Percentiles rank a stretch among this genome's conserved stretches.
phyloP scores from a whole-genome alignment of 2,113 vertebrate genomes.

The Tachycineta bicolor region DNA sequence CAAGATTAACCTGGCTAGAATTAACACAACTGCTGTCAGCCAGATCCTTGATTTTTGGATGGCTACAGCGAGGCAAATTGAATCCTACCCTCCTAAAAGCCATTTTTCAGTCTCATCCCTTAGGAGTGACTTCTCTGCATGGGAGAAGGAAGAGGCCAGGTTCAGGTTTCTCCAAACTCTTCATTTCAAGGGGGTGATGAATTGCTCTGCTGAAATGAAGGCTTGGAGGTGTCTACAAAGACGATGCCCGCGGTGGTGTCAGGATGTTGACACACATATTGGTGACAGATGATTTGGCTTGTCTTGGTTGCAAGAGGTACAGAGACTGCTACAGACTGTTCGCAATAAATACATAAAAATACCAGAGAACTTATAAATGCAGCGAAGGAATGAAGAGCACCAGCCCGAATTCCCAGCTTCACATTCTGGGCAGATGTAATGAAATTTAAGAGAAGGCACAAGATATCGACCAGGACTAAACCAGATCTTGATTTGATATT shows the following conservation, averaged over 20 bases:
- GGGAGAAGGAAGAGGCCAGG: not conserved
- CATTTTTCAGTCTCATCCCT: not conserved
- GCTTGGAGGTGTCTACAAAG: not conserved
- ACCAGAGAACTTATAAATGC: not conserved
- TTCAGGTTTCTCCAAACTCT: not conserved
- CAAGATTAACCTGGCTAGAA: not conserved
- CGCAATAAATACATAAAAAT: slow-evolving; percentile 20
- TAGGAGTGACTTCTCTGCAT: not conserved
- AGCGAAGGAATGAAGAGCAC: not conserved
- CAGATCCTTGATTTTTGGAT: not conserved
- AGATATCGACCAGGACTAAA: not conserved
- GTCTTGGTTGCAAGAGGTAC: not conserved
- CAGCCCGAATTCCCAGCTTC: not conserved
- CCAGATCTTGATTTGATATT: not conserved
- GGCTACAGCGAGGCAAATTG: not conserved
- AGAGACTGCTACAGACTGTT: not conserved
- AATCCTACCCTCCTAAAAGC: not conserved
- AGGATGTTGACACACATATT: not conserved
- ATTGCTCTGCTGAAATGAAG: slow-evolving; percentile 5
- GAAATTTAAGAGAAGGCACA: not conserved
- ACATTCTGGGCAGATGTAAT: not conserved
- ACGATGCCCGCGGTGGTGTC: not conserved
- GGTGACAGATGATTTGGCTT: slow-evolving; percentile 22
- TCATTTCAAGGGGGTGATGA: not conserved
- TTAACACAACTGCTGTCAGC: not conserved